Evolutionary conservation across 2,113 vertebrate genomes (phyloP).

Genomic region (Odontophorus gujanensis): DNA sequence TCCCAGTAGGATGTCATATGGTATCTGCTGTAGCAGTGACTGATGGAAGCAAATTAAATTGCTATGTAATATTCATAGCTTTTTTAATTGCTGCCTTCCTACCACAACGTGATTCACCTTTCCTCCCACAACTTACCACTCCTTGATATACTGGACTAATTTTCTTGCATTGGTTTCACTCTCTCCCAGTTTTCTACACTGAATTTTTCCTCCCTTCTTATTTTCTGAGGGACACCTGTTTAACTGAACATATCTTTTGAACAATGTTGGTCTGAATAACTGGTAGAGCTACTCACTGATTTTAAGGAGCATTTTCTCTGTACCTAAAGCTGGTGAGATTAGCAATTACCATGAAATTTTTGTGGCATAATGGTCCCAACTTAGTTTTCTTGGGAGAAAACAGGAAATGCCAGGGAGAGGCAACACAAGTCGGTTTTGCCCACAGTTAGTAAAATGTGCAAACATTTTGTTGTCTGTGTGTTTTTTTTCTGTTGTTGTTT

Average conservation of each 20-base stretch:
- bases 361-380: background rate
- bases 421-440: background rate
- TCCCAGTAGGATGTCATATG: rapidly evolving
- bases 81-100: background rate
- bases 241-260: background rate
- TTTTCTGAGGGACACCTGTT: background rate
- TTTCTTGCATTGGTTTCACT: background rate
- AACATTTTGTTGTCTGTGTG: background rate
- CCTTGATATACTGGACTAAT: background rate
- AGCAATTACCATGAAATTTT: background rate
- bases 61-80: background rate
- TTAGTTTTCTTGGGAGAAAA: background rate
- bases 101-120: background rate
- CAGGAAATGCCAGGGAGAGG: background rate
- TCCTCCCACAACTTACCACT: background rate
- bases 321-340: background rate
- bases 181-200: background rate
- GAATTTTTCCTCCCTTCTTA: background rate
- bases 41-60: background rate
- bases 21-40: background rate
- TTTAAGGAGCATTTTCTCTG: background rate
- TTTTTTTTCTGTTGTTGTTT: background rate
- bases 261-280: background rate
- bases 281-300: background rate
- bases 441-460: background rate